Evolutionary conservation across 1,140 invertebrate species (phyloP).

Genomic region (Drosophila asahinai): DNA sequence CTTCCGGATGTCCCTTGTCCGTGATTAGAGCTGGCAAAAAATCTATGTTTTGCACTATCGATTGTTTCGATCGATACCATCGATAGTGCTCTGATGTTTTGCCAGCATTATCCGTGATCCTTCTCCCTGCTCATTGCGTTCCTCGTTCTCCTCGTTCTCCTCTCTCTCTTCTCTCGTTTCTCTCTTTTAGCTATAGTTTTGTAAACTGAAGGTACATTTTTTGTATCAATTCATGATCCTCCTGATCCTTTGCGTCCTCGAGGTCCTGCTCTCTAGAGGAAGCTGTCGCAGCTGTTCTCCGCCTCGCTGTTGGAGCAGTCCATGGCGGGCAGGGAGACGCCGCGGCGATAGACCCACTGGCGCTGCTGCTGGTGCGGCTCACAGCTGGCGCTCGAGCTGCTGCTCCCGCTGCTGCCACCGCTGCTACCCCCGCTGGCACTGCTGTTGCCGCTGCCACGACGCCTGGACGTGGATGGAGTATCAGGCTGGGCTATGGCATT

Average conservation of each 20-base stretch:
- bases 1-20: constrained; percentile 10
- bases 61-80: too few species aligned
- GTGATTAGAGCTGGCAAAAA: not conserved
- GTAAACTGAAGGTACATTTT: constrained; percentile 83
- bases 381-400: constrained; percentile 17
- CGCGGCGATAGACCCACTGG: constrained; percentile 61
- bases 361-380: constrained; percentile 17
- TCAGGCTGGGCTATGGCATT: constrained; percentile 31
- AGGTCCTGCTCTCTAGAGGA: constrained; percentile 48
- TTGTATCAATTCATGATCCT: constrained; percentile 35
- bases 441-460: constrained; percentile 61
- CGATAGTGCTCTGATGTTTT: too few species aligned
- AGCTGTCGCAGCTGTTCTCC: constrained; percentile 83
- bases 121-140: not conserved
- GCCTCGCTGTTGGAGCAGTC: constrained; percentile 79
- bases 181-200: constrained; percentile 57
- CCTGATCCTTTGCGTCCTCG: not conserved
- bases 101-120: not conserved
- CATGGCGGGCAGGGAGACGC: constrained; percentile 73
- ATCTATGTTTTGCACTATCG: too few species aligned
- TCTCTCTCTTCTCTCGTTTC: not conserved
- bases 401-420: not conserved
- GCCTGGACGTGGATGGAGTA: constrained; percentile 31
- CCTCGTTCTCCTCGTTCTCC: not conserved
- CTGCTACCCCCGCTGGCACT: not conserved